Percentiles rank a stretch among this genome's conserved stretches.
Conservation (phyloP, 2,797 vertebrate species). For the Enteromius treurensis region DNA sequence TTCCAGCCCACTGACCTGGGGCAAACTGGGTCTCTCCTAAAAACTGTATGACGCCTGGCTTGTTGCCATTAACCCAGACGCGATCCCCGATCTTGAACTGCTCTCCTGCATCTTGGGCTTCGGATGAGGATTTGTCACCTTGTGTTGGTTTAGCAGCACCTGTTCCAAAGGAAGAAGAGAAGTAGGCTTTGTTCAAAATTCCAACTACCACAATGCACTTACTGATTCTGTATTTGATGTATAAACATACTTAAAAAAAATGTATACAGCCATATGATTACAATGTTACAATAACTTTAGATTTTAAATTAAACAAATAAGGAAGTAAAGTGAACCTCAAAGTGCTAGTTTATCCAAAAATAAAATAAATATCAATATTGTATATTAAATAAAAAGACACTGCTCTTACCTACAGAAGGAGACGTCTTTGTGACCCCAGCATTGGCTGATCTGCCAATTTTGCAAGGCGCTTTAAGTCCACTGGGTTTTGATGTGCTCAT, state of each 20-base stretch:
- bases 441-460: constrained; percentile 83
- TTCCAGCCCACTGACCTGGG: constrained; percentile 97
- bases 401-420: constrained; percentile 69
- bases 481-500: constrained; percentile 94
- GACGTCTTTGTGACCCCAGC: constrained; percentile 77
- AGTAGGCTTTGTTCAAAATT: neutral
- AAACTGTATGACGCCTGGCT: constrained; percentile 93
- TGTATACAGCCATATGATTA: neutral
- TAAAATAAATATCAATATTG: too few relatives aligned
- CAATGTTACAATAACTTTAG: neutral
- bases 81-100: constrained; percentile 89
- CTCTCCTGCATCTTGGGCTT: constrained; percentile 81
- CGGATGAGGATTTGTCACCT: constrained; percentile 66
- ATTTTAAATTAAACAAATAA: neutral
- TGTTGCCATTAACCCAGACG: constrained; percentile 98
- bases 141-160: constrained; percentile 75
- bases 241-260: too few relatives aligned
- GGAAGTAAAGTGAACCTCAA: neutral
- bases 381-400: neutral
- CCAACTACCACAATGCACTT: neutral
- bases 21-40: constrained; percentile 97
- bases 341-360: neutral
- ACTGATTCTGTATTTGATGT: too few relatives aligned
- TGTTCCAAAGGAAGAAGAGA: constrained; percentile 55
- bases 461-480: constrained; percentile 93